Evolutionary conservation across 2,113 vertebrate species (phyloP).

Genomic region (Elgaria multicarinata): DNA sequence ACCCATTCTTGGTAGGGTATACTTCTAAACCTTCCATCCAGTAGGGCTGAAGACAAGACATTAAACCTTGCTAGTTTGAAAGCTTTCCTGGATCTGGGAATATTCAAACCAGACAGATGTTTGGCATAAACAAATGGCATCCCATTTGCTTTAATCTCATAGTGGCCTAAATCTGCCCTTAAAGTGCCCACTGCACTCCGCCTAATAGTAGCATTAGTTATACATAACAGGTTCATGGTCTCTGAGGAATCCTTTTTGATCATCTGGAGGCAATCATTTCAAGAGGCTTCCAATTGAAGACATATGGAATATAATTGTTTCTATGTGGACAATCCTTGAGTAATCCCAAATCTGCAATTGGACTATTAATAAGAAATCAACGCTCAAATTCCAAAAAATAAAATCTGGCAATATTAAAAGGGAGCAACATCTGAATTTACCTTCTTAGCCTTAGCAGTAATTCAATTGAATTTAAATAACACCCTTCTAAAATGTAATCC

Average conservation of each 20-base stretch:
- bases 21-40: too few species aligned
- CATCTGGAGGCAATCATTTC: background rate
- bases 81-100: too few species aligned
- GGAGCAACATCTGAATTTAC: background rate
- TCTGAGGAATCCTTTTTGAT: background rate
- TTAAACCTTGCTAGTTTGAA: too few species aligned
- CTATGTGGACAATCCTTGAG: background rate
- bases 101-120: too few species aligned
- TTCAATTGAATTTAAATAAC: constrained; percentile 38
- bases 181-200: background rate
- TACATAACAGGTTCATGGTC: background rate
- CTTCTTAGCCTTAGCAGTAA: constrained; percentile 27
- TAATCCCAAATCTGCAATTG: background rate
- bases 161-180: background rate
- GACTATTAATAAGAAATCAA: constrained; percentile 1
- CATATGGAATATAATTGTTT: background rate
- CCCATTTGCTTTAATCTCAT: background rate
- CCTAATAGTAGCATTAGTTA: too few species aligned
- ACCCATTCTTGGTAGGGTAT: too few species aligned
- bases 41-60: too few species aligned
- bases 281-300: background rate
- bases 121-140: background rate
- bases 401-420: constrained; percentile 13
- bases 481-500: constrained; percentile 38
- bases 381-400: background rate